Base-by-base conservation (phyloP, 2,888 invertebrate genomes). In the Nowickia ferox region DNA sequence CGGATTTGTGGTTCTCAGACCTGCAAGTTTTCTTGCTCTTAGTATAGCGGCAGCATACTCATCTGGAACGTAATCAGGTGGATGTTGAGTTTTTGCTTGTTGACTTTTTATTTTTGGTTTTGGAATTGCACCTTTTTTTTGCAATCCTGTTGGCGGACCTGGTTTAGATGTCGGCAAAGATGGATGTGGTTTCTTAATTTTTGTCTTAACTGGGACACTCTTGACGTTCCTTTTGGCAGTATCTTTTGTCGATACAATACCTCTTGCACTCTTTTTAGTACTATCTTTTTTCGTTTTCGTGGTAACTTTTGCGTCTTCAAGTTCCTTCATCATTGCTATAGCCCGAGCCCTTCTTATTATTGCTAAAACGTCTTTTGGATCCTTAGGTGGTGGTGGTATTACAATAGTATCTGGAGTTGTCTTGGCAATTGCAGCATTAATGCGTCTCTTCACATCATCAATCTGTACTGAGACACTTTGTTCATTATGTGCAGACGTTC, bases 21-120 rank as follows among this genome's bases (percentile, higher is more conserved):
- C 84, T 42, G 80, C 80, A 5, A 80, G 40, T 61, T 72, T 71
- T 44, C 84, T 61, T 2, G 84, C 66, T 17, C 71, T 65, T 38
- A 80, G 72, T 66, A 84, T 66, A 51, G 84, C 80, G 11, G 75
- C 76, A 44, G 80, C 80, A 44, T 51, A 71, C n/a, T 80, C 80
- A 13, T 71, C 59, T 30, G 69, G 22, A 2, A 66, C 46, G n/a
- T 84, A 71, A 66, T 65, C 80, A 5, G 76, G 71, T 2, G 80
- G 80, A 48, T 74, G 72, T 15, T 81, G 72, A n/a, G 61, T 8
- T 15, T 11, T 9, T 9, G 3, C 0, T 11, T 15, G 53, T 11
- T 15, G 10, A 13, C 8, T 63, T 22, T 30, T 22, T 42, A 44
- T 51, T 61, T 42, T 5, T 13, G 17, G 5, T 30, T 30, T 30